These are phyloP conservation scores for Adelges cooleyi DNA, from an alignment of 1,140 invertebrate species.

Conservation along the genomic window DNA sequence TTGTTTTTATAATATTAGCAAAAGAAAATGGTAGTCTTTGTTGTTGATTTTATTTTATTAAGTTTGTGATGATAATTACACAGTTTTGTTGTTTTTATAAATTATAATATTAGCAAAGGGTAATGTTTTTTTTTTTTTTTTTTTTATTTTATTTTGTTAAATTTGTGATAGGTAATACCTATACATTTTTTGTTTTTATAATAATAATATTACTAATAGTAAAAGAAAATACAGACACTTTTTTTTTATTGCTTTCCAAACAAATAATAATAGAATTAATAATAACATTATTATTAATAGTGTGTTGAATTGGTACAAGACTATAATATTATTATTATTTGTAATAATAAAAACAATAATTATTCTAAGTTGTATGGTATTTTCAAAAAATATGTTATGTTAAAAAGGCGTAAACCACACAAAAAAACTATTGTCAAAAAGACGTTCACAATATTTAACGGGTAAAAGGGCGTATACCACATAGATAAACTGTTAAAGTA, in stretches of 20 bases:
- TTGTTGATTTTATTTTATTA: neutral
- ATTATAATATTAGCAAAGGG: conserved; percentile 1
- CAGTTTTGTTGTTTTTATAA: neutral
- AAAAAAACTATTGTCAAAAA: neutral
- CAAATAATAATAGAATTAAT: neutral
- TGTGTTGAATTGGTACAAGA: too few species aligned
- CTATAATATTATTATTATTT: too few species aligned
- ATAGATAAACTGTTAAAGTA: neutral
- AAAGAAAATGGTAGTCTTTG: neutral
- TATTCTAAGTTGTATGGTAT: neutral
- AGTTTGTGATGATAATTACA: too few species aligned
- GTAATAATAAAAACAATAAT: neutral
- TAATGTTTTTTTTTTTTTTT: neutral
- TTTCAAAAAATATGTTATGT: neutral
- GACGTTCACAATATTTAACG: neutral
- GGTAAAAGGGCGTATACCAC: neutral
- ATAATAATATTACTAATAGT: neutral
- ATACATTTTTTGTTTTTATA: neutral
- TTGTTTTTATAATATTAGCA: conserved; percentile 6
- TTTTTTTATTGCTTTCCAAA: neutral
- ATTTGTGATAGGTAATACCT: neutral
- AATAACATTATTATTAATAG: neutral
- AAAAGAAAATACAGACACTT: neutral
- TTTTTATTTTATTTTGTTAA: neutral
- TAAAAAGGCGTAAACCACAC: neutral